Base-by-base conservation (phyloP, 2,113 vertebrate genomes). In the Choloepus hoffmanni region DNA sequence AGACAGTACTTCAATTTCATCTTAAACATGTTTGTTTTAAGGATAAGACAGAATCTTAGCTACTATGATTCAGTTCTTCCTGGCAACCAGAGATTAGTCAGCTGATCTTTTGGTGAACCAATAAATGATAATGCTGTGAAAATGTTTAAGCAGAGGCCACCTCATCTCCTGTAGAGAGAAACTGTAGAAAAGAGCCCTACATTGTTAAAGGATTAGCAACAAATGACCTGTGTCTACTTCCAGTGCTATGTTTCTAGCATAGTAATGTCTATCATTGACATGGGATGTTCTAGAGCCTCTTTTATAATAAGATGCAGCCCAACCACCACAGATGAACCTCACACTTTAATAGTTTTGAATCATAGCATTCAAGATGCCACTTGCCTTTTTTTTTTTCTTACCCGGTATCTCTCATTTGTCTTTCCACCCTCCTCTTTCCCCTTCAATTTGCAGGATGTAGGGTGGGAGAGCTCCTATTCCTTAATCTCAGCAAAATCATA, bases 401-500 rank as follows among this genome's bases (percentile, higher is more conserved):
- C 28, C 30, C 67, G 85, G 28, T 28, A 10, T 62, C 19, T 62
- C 67, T 85, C 60, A 50, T 23, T 67, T 55, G 43, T 53, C 85
- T 45, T 23, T n/a, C 83, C 1, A 40, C 1, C 15, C 5, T 81
- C 48, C 67, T 77, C 14, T 10, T 23, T 79, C 70, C 23, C n/a
- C 72, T 60, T 60, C 87, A 55, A 58, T 18, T 36, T 3, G 82
- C 4, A 58, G 89, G 28, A 33, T 15, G 74, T 24, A 21, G 16
- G 11, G 89, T 48, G 7, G 40, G 96, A n/a, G 36, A 89, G 60
- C 18, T 95, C 63, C 36, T 83, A 11, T 81, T 97, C 89, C 18
- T 45, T 40, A 48, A 78, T 88, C 89, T 98, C 90, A 84, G 76
- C 72, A 89, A 90, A 94, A 96, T 53, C 21, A 33, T 62, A 82